Evolutionary conservation across 2,888 invertebrate genomes (phyloP).

Genomic region (Agrotis clavis): DNA sequence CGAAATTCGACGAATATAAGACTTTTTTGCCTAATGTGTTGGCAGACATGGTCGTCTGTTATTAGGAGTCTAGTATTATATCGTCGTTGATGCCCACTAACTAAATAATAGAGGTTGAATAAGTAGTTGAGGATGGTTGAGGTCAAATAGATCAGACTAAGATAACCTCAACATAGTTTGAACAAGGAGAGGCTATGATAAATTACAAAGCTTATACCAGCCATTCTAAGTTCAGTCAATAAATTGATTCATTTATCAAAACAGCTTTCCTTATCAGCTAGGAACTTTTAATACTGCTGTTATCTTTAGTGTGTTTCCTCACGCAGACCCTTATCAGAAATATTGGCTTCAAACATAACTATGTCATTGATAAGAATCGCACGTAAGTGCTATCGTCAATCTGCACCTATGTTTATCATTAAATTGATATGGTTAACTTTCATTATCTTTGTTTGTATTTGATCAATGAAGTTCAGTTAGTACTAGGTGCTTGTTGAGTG

Average conservation of each 20-base stretch:
- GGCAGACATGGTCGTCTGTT: too few relatives aligned
- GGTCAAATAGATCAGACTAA: not conserved
- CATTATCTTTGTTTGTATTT: not conserved
- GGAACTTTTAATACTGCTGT: constrained; percentile 3
- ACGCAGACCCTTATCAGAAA: constrained; percentile 56
- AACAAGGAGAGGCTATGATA: not conserved
- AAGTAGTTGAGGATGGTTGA: not conserved
- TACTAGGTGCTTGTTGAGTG: not conserved
- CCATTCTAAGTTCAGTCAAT: not conserved
- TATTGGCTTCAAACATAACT: not conserved
- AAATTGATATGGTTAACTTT: not conserved
- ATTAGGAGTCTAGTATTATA: too few relatives aligned
- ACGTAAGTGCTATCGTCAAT: not conserved
- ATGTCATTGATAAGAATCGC: constrained; percentile 12
- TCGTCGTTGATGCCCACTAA: too few relatives aligned
- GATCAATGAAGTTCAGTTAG: not conserved
- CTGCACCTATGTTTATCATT: not conserved
- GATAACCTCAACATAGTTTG: not conserved
- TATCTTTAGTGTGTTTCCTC: constrained; percentile 32
- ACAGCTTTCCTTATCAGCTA: not conserved
- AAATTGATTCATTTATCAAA: not conserved
- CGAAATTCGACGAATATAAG: too few relatives aligned
- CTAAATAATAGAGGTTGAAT: not conserved
- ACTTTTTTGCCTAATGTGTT: too few relatives aligned
- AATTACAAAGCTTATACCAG: not conserved